Evolutionary conservation across 92 coral and sea anemone genomes (phyloP), one percentile per base, ranked within the genome.

Genomic region (Chrysogorgia sp.): DNA sequence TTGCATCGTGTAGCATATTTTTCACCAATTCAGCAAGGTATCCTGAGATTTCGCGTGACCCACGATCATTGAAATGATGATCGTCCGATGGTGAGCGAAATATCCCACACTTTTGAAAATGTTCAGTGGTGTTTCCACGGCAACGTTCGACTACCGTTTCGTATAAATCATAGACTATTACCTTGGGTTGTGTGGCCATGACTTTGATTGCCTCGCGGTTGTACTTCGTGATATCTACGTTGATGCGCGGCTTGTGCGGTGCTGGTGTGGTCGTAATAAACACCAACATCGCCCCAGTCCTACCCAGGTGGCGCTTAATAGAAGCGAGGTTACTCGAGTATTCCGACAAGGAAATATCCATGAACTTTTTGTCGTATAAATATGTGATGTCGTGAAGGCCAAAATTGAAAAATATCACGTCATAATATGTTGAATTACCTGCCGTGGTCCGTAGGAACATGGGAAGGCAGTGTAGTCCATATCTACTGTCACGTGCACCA

Each of bases 401-500:
- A 69, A 92, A 92, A 81, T 92, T 92, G 66, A 92, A 92, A 24
- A 92, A 69, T 33, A 92, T 81, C 31, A 92, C 97, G 75, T 92
- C 97, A 66, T 92, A 92, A 28, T 26, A 76, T 10, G 96, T 90
- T 24, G 86, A 82, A 53, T 83, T 86, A 53, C 90, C 82, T 7
- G 89, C 84, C 34, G 97, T 88, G 7, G 97, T 92, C 35, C 86
- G 76, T 20, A 92, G 91, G 67, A 92, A 76, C 88, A 90, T 67
- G 45, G 96, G 82, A 40, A 92, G 90, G 32, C 97, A 92, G 28
- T 83, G 74, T 15, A 87, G 63, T 0, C 97, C 97, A 34, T 89
- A 89, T 56, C 87, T 81, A 13, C 96, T 90, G 75, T 92, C 97
- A 40, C 88, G 83, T 26, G 97, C 92, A 37, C 96, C 97, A 3